A percentile compares a stretch with the other conserved stretches of the same genome.
These are phyloP conservation scores for Pogonocichla stellata DNA, from an alignment of 2,113 vertebrate species.

Conservation along the genomic window DNA sequence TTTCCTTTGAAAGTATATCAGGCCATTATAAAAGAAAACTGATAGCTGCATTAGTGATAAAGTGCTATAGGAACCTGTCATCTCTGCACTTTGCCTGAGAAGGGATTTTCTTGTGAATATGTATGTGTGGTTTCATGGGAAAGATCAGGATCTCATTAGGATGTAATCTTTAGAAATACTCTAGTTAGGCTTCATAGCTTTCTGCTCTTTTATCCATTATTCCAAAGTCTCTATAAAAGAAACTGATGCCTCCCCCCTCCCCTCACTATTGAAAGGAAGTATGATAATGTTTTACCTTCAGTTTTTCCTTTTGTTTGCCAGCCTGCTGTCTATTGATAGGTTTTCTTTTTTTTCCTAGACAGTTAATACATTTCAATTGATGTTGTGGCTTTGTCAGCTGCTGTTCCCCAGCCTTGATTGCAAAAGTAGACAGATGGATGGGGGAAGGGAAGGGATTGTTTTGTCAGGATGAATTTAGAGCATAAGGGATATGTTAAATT, in stretches of 20 bases:
- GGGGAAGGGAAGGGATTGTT: slow-evolving; percentile 16
- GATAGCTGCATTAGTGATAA: not conserved
- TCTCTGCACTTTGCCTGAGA: not conserved
- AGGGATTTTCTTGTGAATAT: not conserved
- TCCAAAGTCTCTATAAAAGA: not conserved
- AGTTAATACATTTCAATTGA: slow-evolving; percentile 1
- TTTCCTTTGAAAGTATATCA: not conserved
- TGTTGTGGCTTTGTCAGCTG: not conserved
- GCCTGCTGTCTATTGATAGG: not conserved
- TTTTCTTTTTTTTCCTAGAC: not conserved
- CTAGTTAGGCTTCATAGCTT: not conserved
- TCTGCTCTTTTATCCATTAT: slow-evolving; percentile 15
- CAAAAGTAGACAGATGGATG: slow-evolving; percentile 5
- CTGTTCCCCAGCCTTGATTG: not conserved
- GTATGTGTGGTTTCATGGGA: slow-evolving; percentile 1
- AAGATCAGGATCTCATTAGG: slow-evolving; percentile 4
- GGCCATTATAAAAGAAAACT: not conserved
- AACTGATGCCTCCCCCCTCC: not conserved
- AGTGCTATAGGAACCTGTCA: slow-evolving; percentile 16
- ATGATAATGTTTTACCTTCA: not conserved
- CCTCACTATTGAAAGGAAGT: not conserved
- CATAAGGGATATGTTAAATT: not conserved
- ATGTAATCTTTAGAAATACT: not conserved
- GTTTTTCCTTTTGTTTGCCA: not conserved
- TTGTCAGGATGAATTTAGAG: not conserved